Base-by-base conservation (phyloP, 2,113 vertebrate species). In the Centrocercus urophasianus region DNA sequence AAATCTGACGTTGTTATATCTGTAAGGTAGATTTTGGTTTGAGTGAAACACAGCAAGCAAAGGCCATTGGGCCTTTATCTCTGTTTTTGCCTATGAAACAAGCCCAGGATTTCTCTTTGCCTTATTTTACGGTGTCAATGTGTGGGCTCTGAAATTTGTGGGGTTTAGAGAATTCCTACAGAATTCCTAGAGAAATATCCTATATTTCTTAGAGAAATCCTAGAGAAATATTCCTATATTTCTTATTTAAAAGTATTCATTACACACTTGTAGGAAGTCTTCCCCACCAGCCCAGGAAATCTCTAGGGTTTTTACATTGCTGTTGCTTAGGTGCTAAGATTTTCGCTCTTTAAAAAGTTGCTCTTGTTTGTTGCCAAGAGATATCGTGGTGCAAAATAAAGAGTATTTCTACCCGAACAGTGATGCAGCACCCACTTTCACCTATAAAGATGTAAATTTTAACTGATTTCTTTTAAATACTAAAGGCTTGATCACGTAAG, bases 251-350 rank as follows among this genome's bases (percentile, higher is more conserved):
- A 79, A 85, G 11, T 6, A 56, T 32, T 56, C 14, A 11, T 25
- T 72, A 14, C 11, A 72, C 34, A 69, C 16, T 9, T 64, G 14
- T 3, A 71, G 11, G 24, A 88, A 81, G 5, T 56, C 25, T 36
- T 67, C 18, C 11, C 10, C 30, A 28, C 1, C 0, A 0, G 2
- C 25, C 18, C 0, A 0, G 45, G 5, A 74, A 4, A 47, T 76
- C 69, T 6, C 48, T 16, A 38, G 22, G 30, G 5, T 59, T 90
- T 82, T 82, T 20, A 38, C 13, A 14, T 47, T 34, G 9, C 20
- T 17, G 7, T 24, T 85, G n/a, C 28, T 89, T 13, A 47, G 28
- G 50, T 64, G 74, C 45, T 85, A 14, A 67, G 24, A 27, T 60
- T 34, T 82, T 22, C 34, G 47, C 20, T 57, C 25, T 32, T 50